Conservation (phyloP, 2,797 vertebrate genomes). For the Centropyge bicolor region DNA sequence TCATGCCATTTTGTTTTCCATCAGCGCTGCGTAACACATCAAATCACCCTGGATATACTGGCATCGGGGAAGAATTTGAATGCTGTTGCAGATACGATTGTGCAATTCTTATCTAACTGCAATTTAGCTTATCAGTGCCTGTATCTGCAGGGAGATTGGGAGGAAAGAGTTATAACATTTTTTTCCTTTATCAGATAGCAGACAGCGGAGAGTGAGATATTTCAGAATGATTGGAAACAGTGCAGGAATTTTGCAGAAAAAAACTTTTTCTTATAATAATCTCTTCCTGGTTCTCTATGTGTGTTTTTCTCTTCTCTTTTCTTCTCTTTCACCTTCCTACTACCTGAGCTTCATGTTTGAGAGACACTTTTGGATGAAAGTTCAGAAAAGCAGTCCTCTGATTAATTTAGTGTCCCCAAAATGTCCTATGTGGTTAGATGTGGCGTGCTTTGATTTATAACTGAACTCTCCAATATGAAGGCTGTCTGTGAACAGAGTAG, state of each 20-base stretch:
- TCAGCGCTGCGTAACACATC: conserved; percentile 29
- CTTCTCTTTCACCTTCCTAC: not conserved
- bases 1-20: conserved; percentile 53
- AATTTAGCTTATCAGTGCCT: conserved; percentile 23
- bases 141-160: conserved; percentile 32
- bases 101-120: conserved; percentile 43
- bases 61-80: not conserved
- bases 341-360: conserved; percentile 51
- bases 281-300: not conserved
- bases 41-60: conserved; percentile 11
- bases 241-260: conserved; percentile 4
- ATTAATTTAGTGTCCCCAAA: conserved; percentile 64
- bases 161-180: conserved; percentile 11
- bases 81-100: conserved; percentile 12
- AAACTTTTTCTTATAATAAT: not conserved
- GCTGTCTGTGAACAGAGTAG: conserved; percentile 11
- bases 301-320: not conserved
- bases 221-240: conserved; percentile 1
- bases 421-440: conserved; percentile 50
- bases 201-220: not conserved
- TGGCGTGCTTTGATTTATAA: conserved; percentile 23
- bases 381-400: conserved; percentile 35
- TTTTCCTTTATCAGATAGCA: conserved; percentile 16
- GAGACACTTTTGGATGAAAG: conserved; percentile 24
- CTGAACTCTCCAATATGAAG: conserved; percentile 51